phyloP scores from a whole-genome alignment of 2,888 invertebrate genomes.

The Osedax fenrisi region DNA sequence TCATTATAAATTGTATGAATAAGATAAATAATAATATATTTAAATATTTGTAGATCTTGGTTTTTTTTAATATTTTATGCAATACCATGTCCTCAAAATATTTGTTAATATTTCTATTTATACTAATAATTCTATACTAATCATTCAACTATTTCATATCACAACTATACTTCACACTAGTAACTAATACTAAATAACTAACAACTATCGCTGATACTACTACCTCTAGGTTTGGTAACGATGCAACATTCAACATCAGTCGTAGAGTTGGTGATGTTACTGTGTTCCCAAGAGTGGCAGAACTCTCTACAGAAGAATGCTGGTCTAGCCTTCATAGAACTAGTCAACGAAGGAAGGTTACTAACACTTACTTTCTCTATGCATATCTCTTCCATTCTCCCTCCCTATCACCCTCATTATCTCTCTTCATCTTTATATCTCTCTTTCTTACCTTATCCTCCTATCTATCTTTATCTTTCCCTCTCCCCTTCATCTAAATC shows the following conservation, averaged over 20 bases:
- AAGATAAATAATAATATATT: too few relatives aligned
- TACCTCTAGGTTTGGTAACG: slow-evolving; percentile 86
- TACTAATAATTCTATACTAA: too few relatives aligned
- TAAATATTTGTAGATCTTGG: too few relatives aligned
- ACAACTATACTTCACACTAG: too few relatives aligned
- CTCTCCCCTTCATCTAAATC: neutral
- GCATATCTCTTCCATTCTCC: neutral
- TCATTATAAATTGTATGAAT: too few relatives aligned
- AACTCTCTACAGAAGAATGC: slow-evolving; percentile 99
- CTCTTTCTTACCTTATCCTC: neutral
- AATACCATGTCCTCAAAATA: too few relatives aligned
- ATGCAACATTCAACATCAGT: slow-evolving; percentile 93
- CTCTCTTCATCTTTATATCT: neutral
- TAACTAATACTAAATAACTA: too few relatives aligned
- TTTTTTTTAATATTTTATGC: too few relatives aligned
- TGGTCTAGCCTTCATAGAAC: slow-evolving; percentile 93
- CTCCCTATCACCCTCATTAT: neutral
- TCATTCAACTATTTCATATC: too few relatives aligned
- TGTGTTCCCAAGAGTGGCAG: slow-evolving; percentile 99
- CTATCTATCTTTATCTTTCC: neutral
- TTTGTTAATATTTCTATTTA: too few relatives aligned
- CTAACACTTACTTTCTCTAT: neutral
- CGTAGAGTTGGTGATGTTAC: slow-evolving; percentile 93
- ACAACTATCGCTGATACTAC: too few relatives aligned
- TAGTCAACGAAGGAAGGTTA: slow-evolving; percentile 85